Conservation (phyloP, 2,888 invertebrate genomes). For the Metalampra italica region DNA sequence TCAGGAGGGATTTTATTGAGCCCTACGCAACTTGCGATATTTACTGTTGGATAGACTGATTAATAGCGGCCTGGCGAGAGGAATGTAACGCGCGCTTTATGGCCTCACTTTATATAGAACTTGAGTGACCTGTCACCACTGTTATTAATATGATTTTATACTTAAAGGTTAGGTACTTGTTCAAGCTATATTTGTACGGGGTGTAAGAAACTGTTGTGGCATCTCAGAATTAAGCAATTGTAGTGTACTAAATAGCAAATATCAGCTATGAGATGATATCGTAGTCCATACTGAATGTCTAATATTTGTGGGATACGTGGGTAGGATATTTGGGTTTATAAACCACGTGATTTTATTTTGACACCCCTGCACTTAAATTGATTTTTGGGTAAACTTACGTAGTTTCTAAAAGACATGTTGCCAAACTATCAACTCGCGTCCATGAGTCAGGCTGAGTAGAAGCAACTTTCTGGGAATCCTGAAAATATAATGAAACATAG, state of each 20-base stretch:
- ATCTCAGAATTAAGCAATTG: no score
- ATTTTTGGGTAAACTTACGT: conserved; percentile 45
- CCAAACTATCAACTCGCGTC: conserved; percentile 38
- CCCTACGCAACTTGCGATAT: conserved; percentile 40
- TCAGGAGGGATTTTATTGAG: conserved; percentile 47
- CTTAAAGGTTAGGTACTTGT: neutral
- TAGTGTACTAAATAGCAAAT: no score
- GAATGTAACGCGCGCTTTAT: conserved; percentile 20
- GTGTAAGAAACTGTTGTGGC: no score
- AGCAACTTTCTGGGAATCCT: conserved; percentile 23
- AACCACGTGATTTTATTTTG: no score
- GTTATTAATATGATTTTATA: conserved; percentile 3
- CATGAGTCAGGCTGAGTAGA: conserved; percentile 33
- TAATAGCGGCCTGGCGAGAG: conserved; percentile 32
- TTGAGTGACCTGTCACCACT: conserved; percentile 2
- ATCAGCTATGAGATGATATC: no score
- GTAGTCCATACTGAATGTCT: no score
- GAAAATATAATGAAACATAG: conserved; percentile 18
- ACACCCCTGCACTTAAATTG: no score
- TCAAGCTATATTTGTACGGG: no score
- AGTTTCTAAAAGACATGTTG: conserved; percentile 69
- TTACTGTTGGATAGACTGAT: conserved; percentile 36
- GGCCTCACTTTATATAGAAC: conserved; percentile 1
- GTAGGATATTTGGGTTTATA: no score
- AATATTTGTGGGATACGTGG: no score